Evolutionary conservation across 2,797 vertebrate genomes (phyloP).

Genomic region (Triplophysa bombifrons): DNA sequence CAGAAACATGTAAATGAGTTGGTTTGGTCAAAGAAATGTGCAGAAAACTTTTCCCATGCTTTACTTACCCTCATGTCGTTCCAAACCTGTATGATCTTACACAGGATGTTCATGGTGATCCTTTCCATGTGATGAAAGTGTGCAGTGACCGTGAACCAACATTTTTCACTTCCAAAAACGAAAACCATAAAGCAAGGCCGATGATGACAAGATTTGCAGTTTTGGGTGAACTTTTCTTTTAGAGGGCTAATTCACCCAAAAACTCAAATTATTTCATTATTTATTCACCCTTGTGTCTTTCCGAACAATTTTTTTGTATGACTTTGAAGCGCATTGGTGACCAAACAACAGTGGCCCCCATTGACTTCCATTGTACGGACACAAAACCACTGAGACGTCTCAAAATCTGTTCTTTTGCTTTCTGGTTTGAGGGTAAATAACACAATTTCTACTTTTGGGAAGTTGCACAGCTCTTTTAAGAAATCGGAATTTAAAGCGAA

Average conservation of each 20-base stretch:
- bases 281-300: too few relatives aligned
- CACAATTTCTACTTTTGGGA: too few relatives aligned
- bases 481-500: conserved; percentile 3
- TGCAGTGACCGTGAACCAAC: too few relatives aligned
- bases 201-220: not conserved
- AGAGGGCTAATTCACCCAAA: too few relatives aligned
- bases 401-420: too few relatives aligned
- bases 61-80: not conserved
- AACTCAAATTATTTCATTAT: too few relatives aligned
- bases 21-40: not conserved
- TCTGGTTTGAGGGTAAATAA: too few relatives aligned
- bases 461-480: not conserved
- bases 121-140: not conserved
- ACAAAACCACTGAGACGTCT: too few relatives aligned
- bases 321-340: too few relatives aligned
- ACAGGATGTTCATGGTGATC: not conserved
- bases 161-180: not conserved
- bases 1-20: not conserved
- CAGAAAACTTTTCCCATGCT: not conserved
- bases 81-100: not conserved
- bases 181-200: not conserved
- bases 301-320: too few relatives aligned
- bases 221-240: not conserved
- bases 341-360: too few relatives aligned
- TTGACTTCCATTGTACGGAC: too few relatives aligned